Percentiles rank a stretch among this genome's conserved stretches.
Conservation (phyloP, 2,888 invertebrate genomes). For the Harmothoe impar region DNA sequence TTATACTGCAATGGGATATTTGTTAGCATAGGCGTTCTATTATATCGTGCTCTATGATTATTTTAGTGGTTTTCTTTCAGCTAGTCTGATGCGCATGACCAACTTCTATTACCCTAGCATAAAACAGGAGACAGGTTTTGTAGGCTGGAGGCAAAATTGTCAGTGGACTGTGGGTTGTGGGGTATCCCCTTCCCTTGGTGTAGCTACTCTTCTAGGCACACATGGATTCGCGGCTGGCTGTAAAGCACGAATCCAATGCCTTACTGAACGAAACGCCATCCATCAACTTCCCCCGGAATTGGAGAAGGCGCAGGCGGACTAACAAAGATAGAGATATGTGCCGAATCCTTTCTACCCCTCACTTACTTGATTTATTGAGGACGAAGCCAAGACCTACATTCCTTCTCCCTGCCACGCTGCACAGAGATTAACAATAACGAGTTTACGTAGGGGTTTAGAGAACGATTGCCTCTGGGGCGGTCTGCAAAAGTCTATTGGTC, state of each 20-base stretch:
- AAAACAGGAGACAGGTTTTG: no score
- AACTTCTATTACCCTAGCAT: no score
- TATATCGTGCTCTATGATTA: no score
- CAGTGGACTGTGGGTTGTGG: no score
- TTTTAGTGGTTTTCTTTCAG: no score
- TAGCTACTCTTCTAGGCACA: no score
- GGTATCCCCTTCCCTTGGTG: no score
- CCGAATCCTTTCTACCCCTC: background rate
- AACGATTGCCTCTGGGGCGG: background rate
- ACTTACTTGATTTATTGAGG: slow-evolving; percentile 11
- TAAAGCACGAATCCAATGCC: background rate
- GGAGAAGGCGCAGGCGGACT: background rate
- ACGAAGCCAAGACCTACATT: background rate
- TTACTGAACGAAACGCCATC: background rate
- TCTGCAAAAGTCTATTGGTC: background rate
- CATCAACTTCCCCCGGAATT: background rate
- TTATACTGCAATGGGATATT: no score
- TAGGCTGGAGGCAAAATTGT: no score
- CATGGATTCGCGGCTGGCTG: background rate
- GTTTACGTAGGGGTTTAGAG: background rate
- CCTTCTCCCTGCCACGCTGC: background rate
- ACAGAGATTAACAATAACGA: background rate
- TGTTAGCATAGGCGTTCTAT: no score
- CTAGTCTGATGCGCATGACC: no score
- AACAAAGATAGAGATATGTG: slow-evolving; percentile 26